Base-by-base conservation (phyloP, 92 coral and sea anemone species). In the Phymanthus crucifer region DNA sequence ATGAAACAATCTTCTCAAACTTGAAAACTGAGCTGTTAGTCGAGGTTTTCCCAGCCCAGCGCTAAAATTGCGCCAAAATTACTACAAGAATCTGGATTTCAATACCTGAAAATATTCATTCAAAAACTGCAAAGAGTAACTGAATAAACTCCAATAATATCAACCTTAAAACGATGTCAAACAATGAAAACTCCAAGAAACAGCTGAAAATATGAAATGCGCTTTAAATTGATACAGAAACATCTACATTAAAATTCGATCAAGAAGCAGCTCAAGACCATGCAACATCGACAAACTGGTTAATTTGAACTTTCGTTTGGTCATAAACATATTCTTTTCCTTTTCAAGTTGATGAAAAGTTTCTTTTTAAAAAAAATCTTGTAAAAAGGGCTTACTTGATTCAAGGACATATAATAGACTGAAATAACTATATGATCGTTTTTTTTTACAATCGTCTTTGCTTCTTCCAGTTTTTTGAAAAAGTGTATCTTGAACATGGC, bases 211-310 rank as follows among this genome's bases (percentile, higher is more conserved):
- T 9, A 61, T 61, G 29, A 61, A 27, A 61, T 61, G 5, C 9
- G 33, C 19, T 71, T 71, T 43, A 27, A 71, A 71, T 43, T 43
- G 75, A 71, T 37, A 37, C 75, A 43, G 17, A 33, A 37, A 71
- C 35, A 37, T 71, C 75, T 8, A 71, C 13, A 37, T 71, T 37
- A 71, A 71, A 71, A 61, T 61, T 8, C 68, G 34, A 61, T 61
- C 68, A 61, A 61, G 18, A 10, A 61, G 68, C 13, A 1, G 29
- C n/a, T n/a, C 26, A 61, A 24, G 68, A 27, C 29, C 16, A 61
- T 27, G 27, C 33, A n/a, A 27, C 12, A 2, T 29, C 64, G 27
- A 18, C 10, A 61, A 61, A 24, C 33, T 61, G 27, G 17, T 61
- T 3, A 27, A 27, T 2, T 2, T 57, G 21, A n/a, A n/a, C 11